Conservation (phyloP, 2,113 vertebrate genomes). For the Hoplias malabaricus region DNA sequence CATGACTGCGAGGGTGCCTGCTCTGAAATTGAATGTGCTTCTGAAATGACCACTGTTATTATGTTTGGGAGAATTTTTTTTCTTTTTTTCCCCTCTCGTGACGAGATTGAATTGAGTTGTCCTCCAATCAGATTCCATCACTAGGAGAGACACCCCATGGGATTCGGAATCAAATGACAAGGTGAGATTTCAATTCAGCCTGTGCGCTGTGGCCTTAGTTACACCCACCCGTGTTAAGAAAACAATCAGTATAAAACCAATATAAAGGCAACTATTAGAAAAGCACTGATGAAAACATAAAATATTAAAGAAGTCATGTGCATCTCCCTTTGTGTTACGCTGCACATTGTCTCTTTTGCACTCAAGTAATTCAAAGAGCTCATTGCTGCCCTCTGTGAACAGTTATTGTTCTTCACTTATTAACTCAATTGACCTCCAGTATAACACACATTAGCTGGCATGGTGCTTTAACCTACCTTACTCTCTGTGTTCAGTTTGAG, state of each 20-base stretch:
- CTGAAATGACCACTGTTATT: slow-evolving; percentile 2
- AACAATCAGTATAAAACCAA: background rate
- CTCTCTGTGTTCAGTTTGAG: background rate
- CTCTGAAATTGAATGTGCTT: slow-evolving; percentile 30
- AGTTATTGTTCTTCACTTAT: background rate
- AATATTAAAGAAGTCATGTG: background rate
- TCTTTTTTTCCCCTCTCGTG: background rate
- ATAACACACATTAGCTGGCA: background rate
- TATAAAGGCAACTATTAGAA: background rate
- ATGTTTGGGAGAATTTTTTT: background rate
- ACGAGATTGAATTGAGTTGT: slow-evolving; percentile 21
- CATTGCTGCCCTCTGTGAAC: background rate
- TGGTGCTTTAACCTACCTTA: background rate
- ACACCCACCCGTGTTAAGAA: background rate
- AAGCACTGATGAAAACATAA: background rate
- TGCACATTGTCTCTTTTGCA: background rate
- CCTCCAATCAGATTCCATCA: slow-evolving; percentile 11
- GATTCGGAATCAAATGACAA: slow-evolving; percentile 6
- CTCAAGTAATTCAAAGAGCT: background rate
- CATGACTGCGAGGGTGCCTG: background rate
- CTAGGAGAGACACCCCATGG: background rate
- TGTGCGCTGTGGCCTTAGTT: background rate
- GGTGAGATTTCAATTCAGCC: background rate
- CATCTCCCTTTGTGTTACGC: background rate
- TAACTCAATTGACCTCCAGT: background rate